Conservation (phyloP, 2,888 invertebrate genomes). For the Sphinx pinastri region DNA sequence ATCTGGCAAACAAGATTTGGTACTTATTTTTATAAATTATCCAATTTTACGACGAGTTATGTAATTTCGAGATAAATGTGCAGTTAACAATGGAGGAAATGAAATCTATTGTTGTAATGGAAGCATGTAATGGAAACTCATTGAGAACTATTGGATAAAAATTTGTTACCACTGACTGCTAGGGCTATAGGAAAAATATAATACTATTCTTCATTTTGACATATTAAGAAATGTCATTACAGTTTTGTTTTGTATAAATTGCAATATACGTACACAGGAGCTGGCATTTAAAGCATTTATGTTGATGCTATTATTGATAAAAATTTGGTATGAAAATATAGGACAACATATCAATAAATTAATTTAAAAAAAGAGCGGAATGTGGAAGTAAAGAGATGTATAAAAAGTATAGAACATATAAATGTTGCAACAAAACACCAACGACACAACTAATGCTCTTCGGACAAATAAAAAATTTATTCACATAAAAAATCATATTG, state of each 20-base stretch:
- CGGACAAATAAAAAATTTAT: constrained; percentile 6
- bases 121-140: too few species aligned
- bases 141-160: too few species aligned
- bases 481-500: constrained; percentile 18
- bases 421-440: constrained; percentile 8
- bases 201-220: too few species aligned
- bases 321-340: not conserved
- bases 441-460: not conserved
- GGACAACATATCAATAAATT: not conserved
- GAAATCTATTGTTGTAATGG: too few species aligned
- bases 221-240: not conserved
- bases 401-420: constrained; percentile 19
- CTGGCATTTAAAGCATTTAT: not conserved
- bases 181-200: too few species aligned
- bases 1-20: too few species aligned
- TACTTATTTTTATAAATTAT: too few species aligned
- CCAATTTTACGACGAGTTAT: too few species aligned
- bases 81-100: too few species aligned
- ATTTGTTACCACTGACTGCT: too few species aligned
- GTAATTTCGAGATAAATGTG: too few species aligned
- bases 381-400: constrained; percentile 14
- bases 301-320: not conserved
- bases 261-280: not conserved
- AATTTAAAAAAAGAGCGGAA: constrained; percentile 4
- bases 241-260: not conserved